These are phyloP conservation scores for Vollenhovia emeryi DNA, from an alignment of 1,140 invertebrate genomes.

Conservation along the genomic window DNA sequence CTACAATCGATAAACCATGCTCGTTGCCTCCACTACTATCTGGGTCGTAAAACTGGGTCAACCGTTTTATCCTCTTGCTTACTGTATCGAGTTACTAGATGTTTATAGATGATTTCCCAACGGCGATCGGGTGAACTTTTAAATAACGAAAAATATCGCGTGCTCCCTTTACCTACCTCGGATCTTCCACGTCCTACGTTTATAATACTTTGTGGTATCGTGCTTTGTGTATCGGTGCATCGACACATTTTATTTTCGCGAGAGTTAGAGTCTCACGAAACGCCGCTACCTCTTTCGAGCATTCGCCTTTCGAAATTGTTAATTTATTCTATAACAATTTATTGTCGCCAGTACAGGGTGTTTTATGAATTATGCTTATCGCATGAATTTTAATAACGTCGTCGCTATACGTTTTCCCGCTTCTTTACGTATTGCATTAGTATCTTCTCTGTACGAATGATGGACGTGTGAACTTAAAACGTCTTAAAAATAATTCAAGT, in stretches of 20 bases:
- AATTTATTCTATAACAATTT: neutral
- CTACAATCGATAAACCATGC: conserved; percentile 27
- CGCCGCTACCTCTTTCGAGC: neutral
- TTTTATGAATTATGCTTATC: no score
- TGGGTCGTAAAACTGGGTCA: conserved; percentile 35
- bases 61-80: conserved; percentile 16
- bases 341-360: no score
- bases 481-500: no score
- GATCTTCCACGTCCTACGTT: neutral
- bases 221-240: neutral
- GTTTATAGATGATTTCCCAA: conserved; percentile 56
- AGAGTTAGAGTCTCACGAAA: neutral
- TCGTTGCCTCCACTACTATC: neutral
- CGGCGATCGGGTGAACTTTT: conserved; percentile 37
- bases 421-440: no score
- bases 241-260: neutral
- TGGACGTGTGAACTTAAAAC: no score
- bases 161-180: neutral
- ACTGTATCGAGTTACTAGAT: conserved; percentile 31
- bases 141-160: conserved; percentile 44
- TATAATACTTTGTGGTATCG: neutral
- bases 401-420: no score
- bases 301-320: neutral
- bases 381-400: no score
- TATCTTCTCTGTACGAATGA: no score